Percentiles rank a stretch among this genome's conserved stretches.
phyloP scores from a whole-genome alignment of 2,113 vertebrate species.

The Nipponia nippon region DNA sequence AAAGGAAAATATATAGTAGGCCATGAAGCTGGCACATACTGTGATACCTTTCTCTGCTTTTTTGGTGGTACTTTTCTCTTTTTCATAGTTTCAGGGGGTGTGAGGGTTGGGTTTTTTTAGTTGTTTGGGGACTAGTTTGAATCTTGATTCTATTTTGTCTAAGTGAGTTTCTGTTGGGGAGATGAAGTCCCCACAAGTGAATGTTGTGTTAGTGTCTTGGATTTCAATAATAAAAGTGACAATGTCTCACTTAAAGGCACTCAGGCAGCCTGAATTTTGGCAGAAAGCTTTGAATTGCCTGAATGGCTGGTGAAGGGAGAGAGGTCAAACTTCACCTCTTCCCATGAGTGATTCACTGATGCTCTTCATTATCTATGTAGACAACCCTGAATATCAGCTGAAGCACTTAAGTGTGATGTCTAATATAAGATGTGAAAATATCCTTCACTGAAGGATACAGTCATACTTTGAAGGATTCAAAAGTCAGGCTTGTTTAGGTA shows the following conservation, averaged over 20 bases:
- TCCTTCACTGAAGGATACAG: neutral
- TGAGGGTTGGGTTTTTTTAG: neutral
- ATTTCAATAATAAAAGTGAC: neutral
- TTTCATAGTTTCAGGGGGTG: neutral
- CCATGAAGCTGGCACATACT: neutral
- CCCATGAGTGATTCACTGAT: neutral
- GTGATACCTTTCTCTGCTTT: neutral
- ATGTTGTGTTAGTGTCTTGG: neutral
- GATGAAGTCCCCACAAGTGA: neutral
- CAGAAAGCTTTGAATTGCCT: neutral
- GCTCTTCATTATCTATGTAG: neutral
- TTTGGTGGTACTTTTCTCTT: neutral
- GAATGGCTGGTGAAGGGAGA: neutral
- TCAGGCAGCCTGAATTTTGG: neutral
- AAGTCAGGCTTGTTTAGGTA: neutral
- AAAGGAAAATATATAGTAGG: neutral
- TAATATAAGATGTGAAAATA: neutral
- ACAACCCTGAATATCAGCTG: neutral
- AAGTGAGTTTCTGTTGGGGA: neutral
- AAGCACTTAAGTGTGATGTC: neutral
- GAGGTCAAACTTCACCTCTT: neutral
- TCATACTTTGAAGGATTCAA: neutral
- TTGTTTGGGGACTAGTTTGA: neutral
- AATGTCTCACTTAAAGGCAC: neutral
- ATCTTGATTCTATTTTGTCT: neutral